Conservation (phyloP, 2,113 vertebrate genomes). For the Perognathus longimembris region DNA sequence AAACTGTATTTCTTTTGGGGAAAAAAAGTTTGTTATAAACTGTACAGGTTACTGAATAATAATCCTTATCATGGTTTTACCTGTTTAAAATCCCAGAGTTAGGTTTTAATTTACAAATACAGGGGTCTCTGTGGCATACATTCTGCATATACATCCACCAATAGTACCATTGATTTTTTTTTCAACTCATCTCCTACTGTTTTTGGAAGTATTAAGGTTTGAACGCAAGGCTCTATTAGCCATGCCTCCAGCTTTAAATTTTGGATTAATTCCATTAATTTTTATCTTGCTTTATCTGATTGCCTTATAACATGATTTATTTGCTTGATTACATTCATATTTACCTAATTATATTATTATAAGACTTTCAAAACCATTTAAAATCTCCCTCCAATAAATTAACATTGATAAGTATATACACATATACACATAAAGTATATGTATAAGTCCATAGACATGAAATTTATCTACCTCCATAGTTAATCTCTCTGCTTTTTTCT, state of each 20-base stretch:
- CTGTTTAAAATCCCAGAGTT: background rate
- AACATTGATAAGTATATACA: background rate
- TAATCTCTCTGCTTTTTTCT: conserved; percentile 21
- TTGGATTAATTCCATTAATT: conserved; percentile 12
- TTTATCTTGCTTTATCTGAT: background rate
- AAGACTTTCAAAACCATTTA: conserved; percentile 19
- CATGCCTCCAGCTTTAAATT: background rate
- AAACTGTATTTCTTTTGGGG: background rate
- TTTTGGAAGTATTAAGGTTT: too few relatives aligned
- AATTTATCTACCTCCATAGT: background rate
- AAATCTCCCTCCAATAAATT: background rate
- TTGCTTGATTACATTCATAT: conserved; percentile 11
- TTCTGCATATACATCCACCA: background rate
- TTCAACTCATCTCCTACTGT: too few relatives aligned
- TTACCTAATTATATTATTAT: background rate
- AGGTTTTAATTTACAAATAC: background rate
- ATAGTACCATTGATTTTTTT: background rate
- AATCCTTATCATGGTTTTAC: background rate
- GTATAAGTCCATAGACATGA: background rate
- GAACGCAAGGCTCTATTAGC: too few relatives aligned
- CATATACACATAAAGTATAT: background rate
- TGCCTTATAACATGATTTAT: background rate
- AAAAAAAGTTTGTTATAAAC: conserved; percentile 25
- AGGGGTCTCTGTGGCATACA: background rate
- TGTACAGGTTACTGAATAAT: conserved; percentile 25